Percentiles rank a stretch among this genome's conserved stretches.
Evolutionary conservation across 2,888 invertebrate species (phyloP).

Genomic region (Halictus ligatus): DNA sequence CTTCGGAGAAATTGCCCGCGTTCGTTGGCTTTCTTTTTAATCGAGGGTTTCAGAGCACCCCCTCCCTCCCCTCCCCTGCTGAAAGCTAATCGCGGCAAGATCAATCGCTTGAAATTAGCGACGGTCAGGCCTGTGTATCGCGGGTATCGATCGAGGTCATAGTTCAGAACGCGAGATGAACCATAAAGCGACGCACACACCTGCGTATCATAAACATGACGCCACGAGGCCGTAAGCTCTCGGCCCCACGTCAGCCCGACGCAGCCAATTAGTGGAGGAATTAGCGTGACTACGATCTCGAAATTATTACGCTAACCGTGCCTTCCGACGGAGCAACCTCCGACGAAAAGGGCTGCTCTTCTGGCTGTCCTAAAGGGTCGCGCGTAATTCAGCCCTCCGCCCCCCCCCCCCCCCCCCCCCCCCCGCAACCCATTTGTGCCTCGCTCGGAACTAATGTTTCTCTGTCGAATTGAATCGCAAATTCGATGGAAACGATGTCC

Average conservation of each 20-base stretch:
- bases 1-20: background rate
- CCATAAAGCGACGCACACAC: constrained; percentile 65
- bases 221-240: constrained; percentile 65
- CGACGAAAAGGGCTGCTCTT: constrained; percentile 57
- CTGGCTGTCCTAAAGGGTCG: constrained; percentile 32
- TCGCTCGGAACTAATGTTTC: background rate
- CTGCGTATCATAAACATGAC: constrained; percentile 71
- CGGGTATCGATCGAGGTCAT: constrained; percentile 60
- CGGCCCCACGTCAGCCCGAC: constrained; percentile 32
- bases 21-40: background rate
- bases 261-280: constrained; percentile 73
- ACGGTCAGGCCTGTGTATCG: constrained; percentile 6
- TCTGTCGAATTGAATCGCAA: background rate
- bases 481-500: background rate
- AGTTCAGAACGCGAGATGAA: constrained; percentile 57
- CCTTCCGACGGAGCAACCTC: constrained; percentile 58
- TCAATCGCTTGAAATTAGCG: constrained; percentile 35
- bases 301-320: constrained; percentile 74
- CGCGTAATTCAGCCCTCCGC: constrained; percentile 42
- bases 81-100: background rate
- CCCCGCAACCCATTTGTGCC: background rate
- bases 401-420: background rate
- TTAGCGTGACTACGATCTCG: constrained; percentile 70
- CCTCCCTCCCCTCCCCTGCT: too few species aligned
- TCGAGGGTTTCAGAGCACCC: background rate